These are phyloP conservation scores for Lophochroa leadbeateri DNA, from an alignment of 2,113 vertebrate genomes.

Conservation along the genomic window DNA sequence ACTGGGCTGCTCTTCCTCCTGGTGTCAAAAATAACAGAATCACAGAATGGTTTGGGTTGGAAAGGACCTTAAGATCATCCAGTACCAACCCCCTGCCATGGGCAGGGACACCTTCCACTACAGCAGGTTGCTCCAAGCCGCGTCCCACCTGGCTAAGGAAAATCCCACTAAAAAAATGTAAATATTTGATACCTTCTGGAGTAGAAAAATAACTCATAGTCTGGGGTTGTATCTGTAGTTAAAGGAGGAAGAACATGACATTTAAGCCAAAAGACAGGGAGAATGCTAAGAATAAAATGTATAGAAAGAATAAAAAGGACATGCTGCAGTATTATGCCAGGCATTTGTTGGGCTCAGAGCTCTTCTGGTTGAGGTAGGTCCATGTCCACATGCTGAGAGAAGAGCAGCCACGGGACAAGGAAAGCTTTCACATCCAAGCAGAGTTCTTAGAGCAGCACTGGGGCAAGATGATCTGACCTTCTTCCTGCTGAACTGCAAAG, in stretches of 20 bases:
- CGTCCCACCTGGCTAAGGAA: background rate
- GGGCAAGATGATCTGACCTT: background rate
- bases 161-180: background rate
- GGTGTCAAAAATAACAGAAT: background rate
- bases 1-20: background rate
- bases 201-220: background rate
- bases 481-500: slow-evolving; percentile 58
- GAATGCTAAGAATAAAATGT: background rate
- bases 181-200: background rate
- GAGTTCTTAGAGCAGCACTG: background rate
- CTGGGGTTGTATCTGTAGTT: background rate
- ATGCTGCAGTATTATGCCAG: background rate
- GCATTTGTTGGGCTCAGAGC: background rate
- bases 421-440: background rate
- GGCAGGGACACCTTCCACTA: background rate
- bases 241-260: background rate
- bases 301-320: background rate
- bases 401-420: background rate
- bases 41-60: background rate
- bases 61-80: background rate
- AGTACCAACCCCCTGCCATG: background rate
- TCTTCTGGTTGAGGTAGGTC: background rate
- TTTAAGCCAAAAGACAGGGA: background rate
- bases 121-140: background rate
- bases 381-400: background rate